Conservation (phyloP, 2,113 vertebrate genomes). For the Aleadryas rufinucha region DNA sequence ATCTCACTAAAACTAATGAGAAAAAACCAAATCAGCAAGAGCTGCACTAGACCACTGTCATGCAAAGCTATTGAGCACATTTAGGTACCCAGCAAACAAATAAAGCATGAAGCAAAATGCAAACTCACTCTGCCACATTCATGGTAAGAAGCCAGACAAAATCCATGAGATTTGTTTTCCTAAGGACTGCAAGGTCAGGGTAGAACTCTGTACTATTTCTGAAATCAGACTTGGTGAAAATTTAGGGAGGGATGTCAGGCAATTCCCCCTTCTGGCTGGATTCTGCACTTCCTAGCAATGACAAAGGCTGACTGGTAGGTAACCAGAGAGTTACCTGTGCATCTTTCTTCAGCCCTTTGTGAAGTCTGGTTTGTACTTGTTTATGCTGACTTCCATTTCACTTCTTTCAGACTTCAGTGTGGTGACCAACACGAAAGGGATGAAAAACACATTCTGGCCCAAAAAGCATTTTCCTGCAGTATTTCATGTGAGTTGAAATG, state of each 20-base stretch:
- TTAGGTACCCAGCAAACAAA: neutral
- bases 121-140: neutral
- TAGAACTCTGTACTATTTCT: neutral
- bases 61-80: neutral
- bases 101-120: neutral
- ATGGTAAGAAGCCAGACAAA: neutral
- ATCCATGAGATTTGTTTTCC: neutral
- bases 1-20: neutral
- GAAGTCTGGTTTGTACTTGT: neutral
- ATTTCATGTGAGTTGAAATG: neutral
- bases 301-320: neutral
- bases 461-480: neutral
- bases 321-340: neutral
- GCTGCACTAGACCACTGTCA: neutral
- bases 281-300: neutral
- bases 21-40: neutral
- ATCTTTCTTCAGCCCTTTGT: accelerated
- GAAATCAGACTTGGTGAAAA: neutral
- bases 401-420: neutral
- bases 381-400: neutral
- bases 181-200: neutral
- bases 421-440: neutral
- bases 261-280: neutral
- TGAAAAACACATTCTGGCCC: neutral
- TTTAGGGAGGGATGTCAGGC: neutral